These are phyloP conservation scores for Pinna nobilis DNA, from an alignment of 1,140 invertebrate species.

Conservation along the genomic window DNA sequence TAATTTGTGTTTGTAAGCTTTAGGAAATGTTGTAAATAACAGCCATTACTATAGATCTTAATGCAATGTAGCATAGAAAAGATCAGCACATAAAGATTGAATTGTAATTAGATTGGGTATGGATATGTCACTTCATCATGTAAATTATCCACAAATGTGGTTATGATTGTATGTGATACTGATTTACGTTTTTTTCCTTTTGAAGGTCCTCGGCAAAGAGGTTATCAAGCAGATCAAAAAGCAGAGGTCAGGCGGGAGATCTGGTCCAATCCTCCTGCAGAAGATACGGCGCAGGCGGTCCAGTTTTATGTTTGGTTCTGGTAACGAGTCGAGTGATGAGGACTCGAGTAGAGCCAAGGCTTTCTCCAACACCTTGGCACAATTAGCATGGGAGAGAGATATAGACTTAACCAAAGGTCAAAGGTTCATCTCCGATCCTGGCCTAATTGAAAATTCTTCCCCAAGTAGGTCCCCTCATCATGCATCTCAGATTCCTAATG, in stretches of 20 bases:
- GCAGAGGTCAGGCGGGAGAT: constrained; percentile 46
- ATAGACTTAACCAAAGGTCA: constrained; percentile 65
- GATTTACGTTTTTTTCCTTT: constrained; percentile 29
- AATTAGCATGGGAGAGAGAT: constrained; percentile 72
- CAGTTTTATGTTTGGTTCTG: neutral
- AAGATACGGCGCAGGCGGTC: constrained; percentile 27
- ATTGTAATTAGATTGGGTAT: too few relatives aligned
- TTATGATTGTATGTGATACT: too few relatives aligned
- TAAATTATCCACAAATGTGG: too few relatives aligned
- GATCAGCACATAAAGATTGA: too few relatives aligned
- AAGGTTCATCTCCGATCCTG: constrained; percentile 50
- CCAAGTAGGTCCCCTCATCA: constrained; percentile 19
- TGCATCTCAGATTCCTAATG: constrained; percentile 42
- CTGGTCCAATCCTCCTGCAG: constrained; percentile 46
- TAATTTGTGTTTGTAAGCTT: too few relatives aligned
- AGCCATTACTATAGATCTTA: too few relatives aligned
- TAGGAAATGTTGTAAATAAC: too few relatives aligned
- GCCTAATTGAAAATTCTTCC: constrained; percentile 42
- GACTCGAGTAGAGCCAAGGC: constrained; percentile 43
- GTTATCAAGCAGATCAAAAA: constrained; percentile 57
- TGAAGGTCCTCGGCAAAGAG: constrained; percentile 63
- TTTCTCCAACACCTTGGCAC: constrained; percentile 57
- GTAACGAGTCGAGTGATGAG: constrained; percentile 32
- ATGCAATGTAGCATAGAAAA: too few relatives aligned
- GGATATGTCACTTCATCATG: too few relatives aligned